These are phyloP conservation scores for Thryonomys swinderianus DNA, from an alignment of 2,113 vertebrate species.

Conservation along the genomic window DNA sequence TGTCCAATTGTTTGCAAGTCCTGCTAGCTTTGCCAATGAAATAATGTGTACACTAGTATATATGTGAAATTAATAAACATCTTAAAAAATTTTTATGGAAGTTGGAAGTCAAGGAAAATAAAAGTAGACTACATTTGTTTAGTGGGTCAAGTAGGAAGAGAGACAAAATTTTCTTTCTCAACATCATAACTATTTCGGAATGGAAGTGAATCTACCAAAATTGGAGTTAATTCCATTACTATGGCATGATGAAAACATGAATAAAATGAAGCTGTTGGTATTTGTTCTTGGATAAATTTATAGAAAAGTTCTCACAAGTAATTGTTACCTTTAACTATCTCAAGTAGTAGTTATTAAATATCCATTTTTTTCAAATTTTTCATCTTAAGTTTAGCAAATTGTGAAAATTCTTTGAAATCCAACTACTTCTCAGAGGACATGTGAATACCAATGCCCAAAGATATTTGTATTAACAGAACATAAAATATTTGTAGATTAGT, in stretches of 20 bases:
- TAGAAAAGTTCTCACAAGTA: background rate
- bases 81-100: background rate
- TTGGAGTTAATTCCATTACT: background rate
- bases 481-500: background rate
- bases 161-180: background rate
- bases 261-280: background rate
- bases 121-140: background rate
- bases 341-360: background rate
- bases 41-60: background rate
- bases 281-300: background rate
- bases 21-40: background rate
- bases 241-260: background rate
- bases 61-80: background rate
- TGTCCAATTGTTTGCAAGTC: background rate
- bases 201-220: background rate
- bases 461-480: background rate
- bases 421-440: background rate
- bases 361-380: background rate
- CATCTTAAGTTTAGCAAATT: background rate
- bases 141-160: background rate
- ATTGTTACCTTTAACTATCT: background rate
- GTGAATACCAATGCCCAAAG: background rate
- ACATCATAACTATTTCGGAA: background rate
- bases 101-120: constrained; percentile 27
- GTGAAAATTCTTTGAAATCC: background rate